A percentile compares a stretch with the other conserved stretches of the same genome.
Conservation (phyloP, 2,113 vertebrate genomes). For the Pantherophis guttatus region DNA sequence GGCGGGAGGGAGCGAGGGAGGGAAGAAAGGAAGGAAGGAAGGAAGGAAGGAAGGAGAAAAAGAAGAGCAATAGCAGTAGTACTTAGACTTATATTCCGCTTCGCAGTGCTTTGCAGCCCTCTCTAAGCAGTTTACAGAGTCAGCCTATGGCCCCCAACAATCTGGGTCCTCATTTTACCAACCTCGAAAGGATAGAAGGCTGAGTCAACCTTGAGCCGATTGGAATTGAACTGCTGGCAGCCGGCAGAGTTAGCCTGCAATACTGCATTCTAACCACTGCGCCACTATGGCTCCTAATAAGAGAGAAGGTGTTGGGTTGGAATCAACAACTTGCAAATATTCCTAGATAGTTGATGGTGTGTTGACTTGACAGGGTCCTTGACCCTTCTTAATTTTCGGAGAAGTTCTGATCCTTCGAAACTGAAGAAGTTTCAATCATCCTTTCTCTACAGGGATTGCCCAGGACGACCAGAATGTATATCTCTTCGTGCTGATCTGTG, state of each 20-base stretch:
- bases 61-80: too few species aligned
- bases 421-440: background rate
- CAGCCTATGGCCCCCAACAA: background rate
- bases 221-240: background rate
- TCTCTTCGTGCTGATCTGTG: constrained; percentile 84
- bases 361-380: too few species aligned
- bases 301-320: background rate
- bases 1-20: too few species aligned
- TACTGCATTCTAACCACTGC: background rate
- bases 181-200: background rate
- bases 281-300: background rate
- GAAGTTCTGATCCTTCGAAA: too few species aligned
- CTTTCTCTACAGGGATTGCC: constrained; percentile 66
- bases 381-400: background rate
- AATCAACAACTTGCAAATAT: background rate
- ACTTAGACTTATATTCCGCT: background rate
- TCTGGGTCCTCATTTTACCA: background rate
- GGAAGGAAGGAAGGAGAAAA: too few species aligned
- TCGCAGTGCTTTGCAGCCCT: background rate
- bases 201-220: background rate
- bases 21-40: too few species aligned
- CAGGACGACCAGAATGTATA: constrained; percentile 48
- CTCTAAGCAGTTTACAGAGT: background rate
- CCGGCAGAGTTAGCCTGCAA: background rate
- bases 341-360: too few species aligned